Evolutionary conservation across 1,140 invertebrate genomes (phyloP).

Genomic region (Polyergus mexicanus): DNA sequence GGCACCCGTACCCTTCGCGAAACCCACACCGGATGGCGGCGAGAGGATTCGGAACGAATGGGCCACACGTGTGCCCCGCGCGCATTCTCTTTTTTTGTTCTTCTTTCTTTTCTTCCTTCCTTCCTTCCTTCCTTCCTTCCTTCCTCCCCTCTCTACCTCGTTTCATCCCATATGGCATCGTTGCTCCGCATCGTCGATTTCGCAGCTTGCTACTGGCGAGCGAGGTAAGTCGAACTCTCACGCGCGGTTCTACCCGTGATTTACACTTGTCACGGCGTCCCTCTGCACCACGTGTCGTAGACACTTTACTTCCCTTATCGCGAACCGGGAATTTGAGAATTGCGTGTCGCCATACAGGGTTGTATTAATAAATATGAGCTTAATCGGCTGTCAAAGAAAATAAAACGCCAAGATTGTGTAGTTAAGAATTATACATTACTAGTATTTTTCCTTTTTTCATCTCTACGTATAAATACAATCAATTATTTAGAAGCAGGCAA

Average conservation of each 20-base stretch:
- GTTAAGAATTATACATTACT: neutral
- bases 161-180: conserved; percentile 4
- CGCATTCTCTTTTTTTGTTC: conserved; percentile 60
- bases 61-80: conserved; percentile 69
- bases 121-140: conserved; percentile 4
- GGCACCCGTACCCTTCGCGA: conserved; percentile 43
- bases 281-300: conserved; percentile 68
- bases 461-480: neutral
- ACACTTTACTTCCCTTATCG: conserved; percentile 70
- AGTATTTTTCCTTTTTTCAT: neutral
- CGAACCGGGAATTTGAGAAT: conserved; percentile 34
- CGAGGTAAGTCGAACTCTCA: conserved; percentile 64
- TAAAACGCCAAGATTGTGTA: neutral
- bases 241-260: conserved; percentile 66
- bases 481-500: conserved; percentile 1
- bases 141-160: conserved; percentile 35
- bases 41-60: conserved; percentile 71
- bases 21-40: conserved; percentile 47
- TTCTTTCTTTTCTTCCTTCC: conserved; percentile 42
- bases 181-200: conserved; percentile 67
- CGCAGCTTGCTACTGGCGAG: conserved; percentile 60
- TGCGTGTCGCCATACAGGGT: neutral
- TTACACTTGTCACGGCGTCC: conserved; percentile 73
- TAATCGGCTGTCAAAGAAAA: conserved; percentile 2
- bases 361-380: conserved; percentile 31